Evolutionary conservation across 2,113 vertebrate genomes (phyloP).

Genomic region (Cheirogaleus medius): DNA sequence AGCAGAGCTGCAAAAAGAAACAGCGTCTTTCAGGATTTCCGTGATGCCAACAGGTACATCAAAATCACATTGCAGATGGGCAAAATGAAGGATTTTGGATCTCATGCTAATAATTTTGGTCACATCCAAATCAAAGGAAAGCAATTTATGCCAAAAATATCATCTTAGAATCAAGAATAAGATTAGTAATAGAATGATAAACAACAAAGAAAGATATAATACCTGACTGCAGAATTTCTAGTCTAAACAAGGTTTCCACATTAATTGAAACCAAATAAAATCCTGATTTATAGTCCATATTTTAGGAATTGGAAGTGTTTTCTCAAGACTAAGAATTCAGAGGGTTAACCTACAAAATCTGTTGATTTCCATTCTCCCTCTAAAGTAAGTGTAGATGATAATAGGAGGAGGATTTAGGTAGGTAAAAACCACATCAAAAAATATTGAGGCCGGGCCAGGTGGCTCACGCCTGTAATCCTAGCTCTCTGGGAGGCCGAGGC

Average conservation of each 20-base stretch:
- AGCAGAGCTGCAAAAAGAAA: background rate
- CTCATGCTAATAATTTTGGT: background rate
- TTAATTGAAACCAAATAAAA: constrained; percentile 16
- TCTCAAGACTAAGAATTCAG: background rate
- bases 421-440: background rate
- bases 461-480: too few species aligned
- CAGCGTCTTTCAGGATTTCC: background rate
- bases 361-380: background rate
- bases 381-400: background rate
- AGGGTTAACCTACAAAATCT: background rate
- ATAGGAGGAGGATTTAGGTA: background rate
- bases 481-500: too few species aligned
- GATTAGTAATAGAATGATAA: background rate
- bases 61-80: background rate
- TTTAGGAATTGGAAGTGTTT: background rate
- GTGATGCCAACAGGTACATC: background rate
- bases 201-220: background rate
- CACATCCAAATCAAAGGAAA: background rate
- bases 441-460: too few species aligned
- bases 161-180: background rate
- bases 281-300: background rate
- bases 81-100: background rate
- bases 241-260: background rate
- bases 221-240: background rate
- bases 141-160: background rate